Conservation (phyloP, 2,113 vertebrate species). For the Hypomesus transpacificus region DNA sequence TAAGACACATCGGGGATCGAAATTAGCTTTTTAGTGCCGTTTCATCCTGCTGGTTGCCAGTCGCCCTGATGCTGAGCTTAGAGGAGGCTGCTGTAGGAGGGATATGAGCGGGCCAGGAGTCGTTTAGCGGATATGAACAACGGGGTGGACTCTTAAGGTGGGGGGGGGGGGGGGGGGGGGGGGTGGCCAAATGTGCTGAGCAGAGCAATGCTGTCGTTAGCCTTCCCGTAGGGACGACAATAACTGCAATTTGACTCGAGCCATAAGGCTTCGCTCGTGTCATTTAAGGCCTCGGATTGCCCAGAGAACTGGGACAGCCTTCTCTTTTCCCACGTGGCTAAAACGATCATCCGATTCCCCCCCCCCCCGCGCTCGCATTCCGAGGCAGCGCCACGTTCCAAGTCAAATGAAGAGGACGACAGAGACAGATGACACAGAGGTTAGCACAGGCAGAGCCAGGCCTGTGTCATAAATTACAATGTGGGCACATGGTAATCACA, state of each 20-base stretch:
- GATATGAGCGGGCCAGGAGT: constrained; percentile 27
- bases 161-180: constrained; percentile 42
- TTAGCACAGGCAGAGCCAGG: constrained; percentile 36
- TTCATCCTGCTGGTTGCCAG: constrained; percentile 52
- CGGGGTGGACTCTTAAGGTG: not conserved
- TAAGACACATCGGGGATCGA: constrained; percentile 58
- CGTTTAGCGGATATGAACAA: constrained; percentile 57
- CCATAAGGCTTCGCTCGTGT: constrained; percentile 39
- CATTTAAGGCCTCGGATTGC: constrained; percentile 43
- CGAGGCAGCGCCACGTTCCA: constrained; percentile 35
- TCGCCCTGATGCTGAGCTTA: constrained; percentile 40
- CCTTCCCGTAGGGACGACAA: constrained; percentile 34
- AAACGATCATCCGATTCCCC: constrained; percentile 25
- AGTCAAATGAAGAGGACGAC: constrained; percentile 49
- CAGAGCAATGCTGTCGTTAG: constrained; percentile 55
- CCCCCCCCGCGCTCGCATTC: constrained; percentile 10
- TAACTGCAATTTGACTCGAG: constrained; percentile 45
- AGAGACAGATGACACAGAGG: constrained; percentile 45
- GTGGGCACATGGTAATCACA: constrained; percentile 50
- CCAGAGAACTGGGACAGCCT: constrained; percentile 19
- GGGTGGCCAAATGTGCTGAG: constrained; percentile 58
- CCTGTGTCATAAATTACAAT: constrained; percentile 53
- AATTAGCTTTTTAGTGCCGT: constrained; percentile 61
- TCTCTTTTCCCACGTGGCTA: not conserved
- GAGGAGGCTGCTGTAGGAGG: constrained; percentile 43